Evolutionary conservation across 2,888 invertebrate genomes (phyloP).

Genomic region (Prenolepis imparis): DNA sequence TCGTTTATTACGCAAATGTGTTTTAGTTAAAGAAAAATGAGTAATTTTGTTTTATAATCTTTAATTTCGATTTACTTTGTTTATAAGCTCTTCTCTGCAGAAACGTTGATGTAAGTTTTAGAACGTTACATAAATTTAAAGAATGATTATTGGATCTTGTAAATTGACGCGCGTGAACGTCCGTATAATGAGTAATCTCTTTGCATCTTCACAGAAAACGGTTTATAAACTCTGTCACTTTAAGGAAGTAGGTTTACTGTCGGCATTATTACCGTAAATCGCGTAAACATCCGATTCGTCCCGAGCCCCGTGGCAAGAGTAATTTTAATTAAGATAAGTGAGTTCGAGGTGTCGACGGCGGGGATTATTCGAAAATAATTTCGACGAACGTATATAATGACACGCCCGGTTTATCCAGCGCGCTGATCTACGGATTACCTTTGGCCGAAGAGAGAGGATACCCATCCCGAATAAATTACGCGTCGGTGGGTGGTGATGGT

Average conservation of each 20-base stretch:
- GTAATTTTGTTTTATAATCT: background rate
- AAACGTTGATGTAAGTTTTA: background rate
- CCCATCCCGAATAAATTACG: conserved; percentile 81
- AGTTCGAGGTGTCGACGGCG: conserved; percentile 60
- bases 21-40: background rate
- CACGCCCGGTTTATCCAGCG: conserved; percentile 59
- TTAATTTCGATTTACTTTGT: conserved; percentile 2
- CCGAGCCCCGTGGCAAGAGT: conserved; percentile 16
- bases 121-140: background rate
- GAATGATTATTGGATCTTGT: background rate
- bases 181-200: background rate
- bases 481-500: conserved; percentile 67
- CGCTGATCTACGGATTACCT: conserved; percentile 75
- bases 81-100: background rate
- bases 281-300: conserved; percentile 44
- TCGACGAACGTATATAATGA: conserved; percentile 55
- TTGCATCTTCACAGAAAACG: conserved; percentile 8
- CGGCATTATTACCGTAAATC: conserved; percentile 44
- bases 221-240: conserved; percentile 20
- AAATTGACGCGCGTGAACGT: conserved; percentile 9
- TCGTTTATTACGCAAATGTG: background rate
- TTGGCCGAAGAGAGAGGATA: conserved; percentile 64
- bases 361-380: conserved; percentile 74
- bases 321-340: conserved; percentile 66
- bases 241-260: conserved; percentile 33